phyloP scores from a whole-genome alignment of 2,888 invertebrate genomes.

The Tricholauxania praeusta region DNA sequence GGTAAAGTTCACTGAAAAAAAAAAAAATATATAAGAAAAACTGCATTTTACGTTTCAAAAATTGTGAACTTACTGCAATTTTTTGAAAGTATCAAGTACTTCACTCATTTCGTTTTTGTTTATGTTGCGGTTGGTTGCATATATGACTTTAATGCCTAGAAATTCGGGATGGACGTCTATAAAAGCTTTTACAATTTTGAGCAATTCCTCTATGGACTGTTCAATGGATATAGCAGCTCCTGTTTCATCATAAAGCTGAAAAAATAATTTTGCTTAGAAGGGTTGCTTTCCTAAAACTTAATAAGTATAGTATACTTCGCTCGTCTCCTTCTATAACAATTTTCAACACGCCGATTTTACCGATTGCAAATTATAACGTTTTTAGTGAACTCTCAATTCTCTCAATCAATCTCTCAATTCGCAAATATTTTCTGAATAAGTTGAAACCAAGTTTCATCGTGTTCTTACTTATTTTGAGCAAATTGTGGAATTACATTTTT shows the following conservation, averaged over 20 bases:
- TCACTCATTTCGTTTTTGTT: conserved; percentile 26
- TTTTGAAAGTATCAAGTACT: conserved; percentile 44
- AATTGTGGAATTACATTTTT: no score
- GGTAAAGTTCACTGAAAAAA: conserved; percentile 54
- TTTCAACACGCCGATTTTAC: no score
- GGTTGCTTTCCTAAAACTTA: no score
- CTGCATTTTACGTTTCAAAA: no score
- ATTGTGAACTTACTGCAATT: conserved; percentile 46
- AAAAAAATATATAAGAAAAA: neutral
- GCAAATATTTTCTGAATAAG: no score
- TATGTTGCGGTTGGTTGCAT: conserved; percentile 46
- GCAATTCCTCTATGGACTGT: conserved; percentile 58
- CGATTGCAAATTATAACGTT: no score
- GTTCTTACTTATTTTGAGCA: no score
- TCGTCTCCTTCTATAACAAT: no score
- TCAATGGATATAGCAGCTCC: conserved; percentile 68
- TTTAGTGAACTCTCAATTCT: no score
- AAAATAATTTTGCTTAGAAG: neutral
- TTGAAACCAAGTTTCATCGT: no score
- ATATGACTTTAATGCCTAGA: conserved; percentile 71
- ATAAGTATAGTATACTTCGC: no score
- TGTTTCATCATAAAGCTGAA: conserved; percentile 69
- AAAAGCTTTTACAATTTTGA: conserved; percentile 68
- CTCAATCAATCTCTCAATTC: no score
- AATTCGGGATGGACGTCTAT: conserved; percentile 69